A percentile compares a stretch with the other conserved stretches of the same genome.
phyloP scores from a whole-genome alignment of 2,797 vertebrate genomes.

The Phalloptychus januarius region DNA sequence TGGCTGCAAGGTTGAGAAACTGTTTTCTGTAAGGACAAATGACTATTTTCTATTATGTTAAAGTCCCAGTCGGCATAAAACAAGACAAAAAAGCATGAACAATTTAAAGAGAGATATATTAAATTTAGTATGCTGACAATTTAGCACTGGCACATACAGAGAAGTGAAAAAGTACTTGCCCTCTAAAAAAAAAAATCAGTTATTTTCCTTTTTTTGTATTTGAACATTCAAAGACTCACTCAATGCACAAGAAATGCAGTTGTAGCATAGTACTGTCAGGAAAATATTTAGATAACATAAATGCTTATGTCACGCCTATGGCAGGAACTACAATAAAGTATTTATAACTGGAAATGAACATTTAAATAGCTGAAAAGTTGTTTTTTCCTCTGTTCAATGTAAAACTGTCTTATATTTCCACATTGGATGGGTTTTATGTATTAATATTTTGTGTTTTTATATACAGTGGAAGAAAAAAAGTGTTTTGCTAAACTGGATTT shows the following conservation, averaged over 20 bases:
- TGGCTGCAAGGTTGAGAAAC: slow-evolving; percentile 11
- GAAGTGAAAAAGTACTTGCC: background rate
- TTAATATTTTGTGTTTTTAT: background rate
- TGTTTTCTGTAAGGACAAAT: slow-evolving; percentile 16
- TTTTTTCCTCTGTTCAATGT: background rate
- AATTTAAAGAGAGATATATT: background rate
- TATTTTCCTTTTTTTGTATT: background rate
- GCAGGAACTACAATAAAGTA: background rate
- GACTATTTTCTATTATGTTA: slow-evolving; percentile 13
- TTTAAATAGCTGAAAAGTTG: background rate
- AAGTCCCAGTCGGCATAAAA: slow-evolving; percentile 7
- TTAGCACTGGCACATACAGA: background rate
- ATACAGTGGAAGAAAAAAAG: background rate
- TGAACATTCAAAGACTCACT: background rate
- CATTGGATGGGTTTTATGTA: background rate
- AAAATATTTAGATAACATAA: background rate
- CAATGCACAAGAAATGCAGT: background rate
- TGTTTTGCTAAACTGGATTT: background rate
- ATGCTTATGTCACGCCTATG: background rate
- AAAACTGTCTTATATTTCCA: background rate
- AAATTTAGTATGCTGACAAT: background rate
- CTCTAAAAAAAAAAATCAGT: background rate
- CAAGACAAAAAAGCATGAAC: slow-evolving; percentile 15
- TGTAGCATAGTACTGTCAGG: background rate
- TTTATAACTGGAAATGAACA: background rate